Percentiles rank a stretch among this genome's conserved stretches.
Evolutionary conservation across 2,113 vertebrate species (phyloP).

Genomic region (Eudyptes chrysolophus): DNA sequence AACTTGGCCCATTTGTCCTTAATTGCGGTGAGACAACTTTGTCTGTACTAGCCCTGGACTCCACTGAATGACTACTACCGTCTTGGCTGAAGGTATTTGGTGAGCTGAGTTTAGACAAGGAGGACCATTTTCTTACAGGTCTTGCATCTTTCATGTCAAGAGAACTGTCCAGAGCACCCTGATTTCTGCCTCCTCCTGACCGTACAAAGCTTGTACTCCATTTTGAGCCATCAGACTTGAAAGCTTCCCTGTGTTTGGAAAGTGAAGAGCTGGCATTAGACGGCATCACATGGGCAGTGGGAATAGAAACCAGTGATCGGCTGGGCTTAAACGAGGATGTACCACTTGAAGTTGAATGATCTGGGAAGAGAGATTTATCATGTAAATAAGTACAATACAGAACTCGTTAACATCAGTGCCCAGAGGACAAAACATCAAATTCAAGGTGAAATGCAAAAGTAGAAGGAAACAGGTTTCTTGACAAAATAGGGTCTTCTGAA

Average conservation of each 20-base stretch:
- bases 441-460: neutral
- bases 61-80: slow-evolving; percentile 30
- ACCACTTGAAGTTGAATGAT: slow-evolving; percentile 90
- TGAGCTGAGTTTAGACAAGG: slow-evolving; percentile 82
- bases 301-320: slow-evolving; percentile 78
- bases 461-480: neutral
- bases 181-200: slow-evolving; percentile 61
- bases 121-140: slow-evolving; percentile 91
- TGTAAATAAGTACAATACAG: neutral
- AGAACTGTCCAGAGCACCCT: slow-evolving; percentile 63
- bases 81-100: slow-evolving; percentile 67
- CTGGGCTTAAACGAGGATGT: slow-evolving; percentile 83
- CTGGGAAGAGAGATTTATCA: slow-evolving; percentile 68
- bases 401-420: neutral
- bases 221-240: slow-evolving; percentile 66
- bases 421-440: neutral
- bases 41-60: slow-evolving; percentile 67
- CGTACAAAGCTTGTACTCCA: slow-evolving; percentile 78
- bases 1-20: slow-evolving; percentile 71
- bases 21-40: slow-evolving; percentile 70
- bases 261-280: slow-evolving; percentile 77
- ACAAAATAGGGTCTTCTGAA: neutral
- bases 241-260: slow-evolving; percentile 72
- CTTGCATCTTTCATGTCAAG: slow-evolving; percentile 87
- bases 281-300: slow-evolving; percentile 86